Percentiles rank a stretch among this genome's conserved stretches.
Evolutionary conservation across 2,113 vertebrate genomes (phyloP).

Genomic region (Speoplatyrhinus poulsoni): DNA sequence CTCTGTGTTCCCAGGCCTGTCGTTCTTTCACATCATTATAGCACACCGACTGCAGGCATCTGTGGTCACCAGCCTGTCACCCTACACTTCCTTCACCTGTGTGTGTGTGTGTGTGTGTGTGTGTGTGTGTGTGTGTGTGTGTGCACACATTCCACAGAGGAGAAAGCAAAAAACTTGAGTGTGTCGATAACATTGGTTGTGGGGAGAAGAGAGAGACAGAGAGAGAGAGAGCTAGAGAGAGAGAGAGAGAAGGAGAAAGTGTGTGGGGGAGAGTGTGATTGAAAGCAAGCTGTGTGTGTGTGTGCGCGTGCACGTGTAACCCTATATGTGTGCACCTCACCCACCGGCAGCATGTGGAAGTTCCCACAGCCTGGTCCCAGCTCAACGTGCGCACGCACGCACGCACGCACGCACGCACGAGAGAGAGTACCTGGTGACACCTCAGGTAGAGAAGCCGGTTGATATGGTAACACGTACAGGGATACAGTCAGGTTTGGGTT

Average conservation of each 20-base stretch:
- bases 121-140: conserved; percentile 5
- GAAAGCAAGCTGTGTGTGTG: conserved; percentile 21
- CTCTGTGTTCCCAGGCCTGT: neutral
- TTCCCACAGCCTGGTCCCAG: conserved; percentile 54
- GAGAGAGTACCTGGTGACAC: neutral
- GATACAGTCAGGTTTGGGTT: no score
- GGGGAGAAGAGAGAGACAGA: neutral
- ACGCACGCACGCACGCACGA: neutral
- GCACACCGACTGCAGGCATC: conserved; percentile 36
- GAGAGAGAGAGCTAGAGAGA: no score
- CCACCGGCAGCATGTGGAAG: conserved; percentile 40
- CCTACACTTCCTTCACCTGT: conserved; percentile 25
- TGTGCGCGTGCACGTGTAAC: neutral
- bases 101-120: conserved; percentile 12
- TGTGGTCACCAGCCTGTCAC: conserved; percentile 47
- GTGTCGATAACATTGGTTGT: neutral
- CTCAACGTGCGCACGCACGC: conserved; percentile 10
- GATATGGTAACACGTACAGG: no score
- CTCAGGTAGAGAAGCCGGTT: no score
- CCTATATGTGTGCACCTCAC: conserved; percentile 39
- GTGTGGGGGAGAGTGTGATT: no score
- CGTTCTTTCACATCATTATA: conserved; percentile 44
- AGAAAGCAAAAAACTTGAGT: neutral
- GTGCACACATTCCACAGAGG: neutral
- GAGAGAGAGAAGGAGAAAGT: no score